Conservation (phyloP, 2,797 vertebrate species). For the Stomatorhinus walkeri region DNA sequence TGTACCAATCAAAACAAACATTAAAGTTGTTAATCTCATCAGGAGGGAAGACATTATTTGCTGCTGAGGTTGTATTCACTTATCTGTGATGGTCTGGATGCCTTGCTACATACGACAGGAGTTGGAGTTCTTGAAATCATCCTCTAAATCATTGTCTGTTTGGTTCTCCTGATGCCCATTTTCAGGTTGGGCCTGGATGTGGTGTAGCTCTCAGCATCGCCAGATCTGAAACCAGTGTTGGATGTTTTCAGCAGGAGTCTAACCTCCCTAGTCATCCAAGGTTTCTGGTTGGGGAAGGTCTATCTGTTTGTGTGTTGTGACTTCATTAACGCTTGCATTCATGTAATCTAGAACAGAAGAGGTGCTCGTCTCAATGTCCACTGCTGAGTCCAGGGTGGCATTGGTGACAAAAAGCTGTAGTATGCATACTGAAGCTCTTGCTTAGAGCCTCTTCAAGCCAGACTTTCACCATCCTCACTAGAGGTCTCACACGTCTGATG, state of each 20-base stretch:
- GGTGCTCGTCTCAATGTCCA: not conserved
- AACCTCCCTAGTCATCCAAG: not conserved
- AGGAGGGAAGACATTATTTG: not conserved
- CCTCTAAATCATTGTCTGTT: not conserved
- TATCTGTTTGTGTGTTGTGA: not conserved
- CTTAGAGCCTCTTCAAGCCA: not conserved
- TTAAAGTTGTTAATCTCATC: not conserved
- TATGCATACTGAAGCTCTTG: not conserved
- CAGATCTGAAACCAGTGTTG: not conserved
- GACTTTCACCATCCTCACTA: not conserved
- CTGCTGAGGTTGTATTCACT: not conserved
- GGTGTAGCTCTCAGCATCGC: not conserved
- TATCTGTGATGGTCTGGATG: not conserved
- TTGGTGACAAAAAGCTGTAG: not conserved
- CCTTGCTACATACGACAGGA: not conserved
- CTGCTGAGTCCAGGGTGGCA: not conserved
- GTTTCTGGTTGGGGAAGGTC: not conserved
- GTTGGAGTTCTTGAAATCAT: not conserved
- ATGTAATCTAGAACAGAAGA: not conserved
- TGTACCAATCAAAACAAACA: not conserved
- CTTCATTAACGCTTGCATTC: not conserved
- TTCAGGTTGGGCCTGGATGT: not conserved
- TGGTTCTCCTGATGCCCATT: not conserved
- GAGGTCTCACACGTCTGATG: not conserved
- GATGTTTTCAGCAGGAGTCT: too few species aligned